These are phyloP conservation scores for Parotocinclus haroldoi DNA, from an alignment of 2,797 vertebrate genomes.

Conservation along the genomic window DNA sequence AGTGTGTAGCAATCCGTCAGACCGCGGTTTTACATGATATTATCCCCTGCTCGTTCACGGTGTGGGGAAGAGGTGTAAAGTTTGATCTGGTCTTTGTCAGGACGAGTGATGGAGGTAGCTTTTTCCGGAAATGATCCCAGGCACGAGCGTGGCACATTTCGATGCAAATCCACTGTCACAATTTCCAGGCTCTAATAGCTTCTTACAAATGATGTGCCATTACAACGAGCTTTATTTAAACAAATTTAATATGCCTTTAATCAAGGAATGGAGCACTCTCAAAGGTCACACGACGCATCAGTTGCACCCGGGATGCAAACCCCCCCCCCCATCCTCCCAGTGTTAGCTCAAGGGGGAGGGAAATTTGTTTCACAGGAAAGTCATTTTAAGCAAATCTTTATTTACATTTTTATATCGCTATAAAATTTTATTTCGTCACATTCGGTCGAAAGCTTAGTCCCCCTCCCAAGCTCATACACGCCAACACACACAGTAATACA, in stretches of 20 bases:
- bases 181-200: conserved; percentile 95
- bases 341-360: conserved; percentile 89
- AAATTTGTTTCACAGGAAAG: conserved; percentile 96
- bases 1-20: conserved; percentile 46
- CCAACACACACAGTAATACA: conserved; percentile 2
- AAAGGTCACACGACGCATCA: conserved; percentile 99
- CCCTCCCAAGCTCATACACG: conserved; percentile 60
- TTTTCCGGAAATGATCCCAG: conserved; percentile 82
- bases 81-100: conserved; percentile 73
- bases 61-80: conserved; percentile 58
- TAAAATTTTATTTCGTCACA: conserved; percentile 94
- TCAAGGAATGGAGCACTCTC: conserved; percentile 95
- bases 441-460: conserved; percentile 44
- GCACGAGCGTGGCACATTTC: conserved; percentile 87
- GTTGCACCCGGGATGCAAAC: conserved; percentile 83
- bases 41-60: conserved; percentile 35
- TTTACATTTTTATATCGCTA: conserved; percentile 99
- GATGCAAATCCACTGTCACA: conserved; percentile 92
- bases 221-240: conserved; percentile 99
- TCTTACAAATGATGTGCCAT: conserved; percentile 99
- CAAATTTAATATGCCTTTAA: conserved; percentile 99
- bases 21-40: conserved; percentile 53
- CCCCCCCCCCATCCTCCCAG: too few relatives aligned
- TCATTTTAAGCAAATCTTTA: conserved; percentile 99
- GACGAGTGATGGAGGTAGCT: conserved; percentile 84